Percentiles rank a stretch among this genome's conserved stretches.
phyloP scores from a whole-genome alignment of 2,113 vertebrate species.

The Echinops telfairi region DNA sequence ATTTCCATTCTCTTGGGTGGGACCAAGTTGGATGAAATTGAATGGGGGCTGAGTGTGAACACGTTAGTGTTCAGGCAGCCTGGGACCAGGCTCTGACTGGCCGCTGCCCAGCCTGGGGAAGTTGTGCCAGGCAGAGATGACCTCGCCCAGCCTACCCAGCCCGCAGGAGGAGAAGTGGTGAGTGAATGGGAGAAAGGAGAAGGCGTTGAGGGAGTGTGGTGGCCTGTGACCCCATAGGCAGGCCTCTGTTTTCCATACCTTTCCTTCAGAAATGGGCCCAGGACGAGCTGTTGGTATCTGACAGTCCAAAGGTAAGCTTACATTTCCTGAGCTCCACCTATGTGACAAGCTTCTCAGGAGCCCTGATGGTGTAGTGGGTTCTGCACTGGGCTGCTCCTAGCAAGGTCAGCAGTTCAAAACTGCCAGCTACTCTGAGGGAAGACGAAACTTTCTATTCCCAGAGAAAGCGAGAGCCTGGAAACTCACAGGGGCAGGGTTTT shows the following conservation, averaged over 20 bases:
- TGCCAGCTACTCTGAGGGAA: too few species aligned
- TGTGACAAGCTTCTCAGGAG: neutral
- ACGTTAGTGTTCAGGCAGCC: neutral
- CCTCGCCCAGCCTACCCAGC: neutral
- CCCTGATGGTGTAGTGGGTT: too few species aligned
- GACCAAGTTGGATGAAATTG: neutral
- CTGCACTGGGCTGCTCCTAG: too few species aligned
- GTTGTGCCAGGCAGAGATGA: neutral
- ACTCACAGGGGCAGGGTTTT: too few species aligned
- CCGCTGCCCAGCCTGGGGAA: neutral
- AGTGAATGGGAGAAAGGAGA: constrained; percentile 66
- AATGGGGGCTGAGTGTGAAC: accelerated
- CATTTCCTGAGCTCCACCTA: neutral
- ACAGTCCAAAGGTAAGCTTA: neutral
- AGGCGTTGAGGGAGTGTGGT: constrained; percentile 75
- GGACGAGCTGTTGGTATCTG: neutral
- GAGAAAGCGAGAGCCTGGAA: too few species aligned
- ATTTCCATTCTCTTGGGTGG: neutral
- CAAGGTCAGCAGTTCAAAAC: too few species aligned
- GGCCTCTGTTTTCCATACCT: neutral
- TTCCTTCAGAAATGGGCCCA: neutral
- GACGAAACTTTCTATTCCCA: too few species aligned
- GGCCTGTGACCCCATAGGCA: neutral
- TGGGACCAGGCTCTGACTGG: too few species aligned
- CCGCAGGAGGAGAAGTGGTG: constrained; percentile 56